Conservation (phyloP, 92 coral and sea anemone genomes). For the Desmophyllum pertusum region DNA sequence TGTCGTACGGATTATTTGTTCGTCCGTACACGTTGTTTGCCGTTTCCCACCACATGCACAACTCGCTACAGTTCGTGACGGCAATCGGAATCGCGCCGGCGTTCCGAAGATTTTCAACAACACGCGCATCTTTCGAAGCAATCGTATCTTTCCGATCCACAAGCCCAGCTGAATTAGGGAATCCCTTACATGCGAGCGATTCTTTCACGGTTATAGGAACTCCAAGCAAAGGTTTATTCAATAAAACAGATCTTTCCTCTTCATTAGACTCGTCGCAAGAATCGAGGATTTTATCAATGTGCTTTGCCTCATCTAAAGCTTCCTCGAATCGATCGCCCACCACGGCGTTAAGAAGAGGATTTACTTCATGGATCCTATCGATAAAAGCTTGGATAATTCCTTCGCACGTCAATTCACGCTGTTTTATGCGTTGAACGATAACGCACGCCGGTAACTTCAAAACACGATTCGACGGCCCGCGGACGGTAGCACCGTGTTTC, state of each 20-base stretch:
- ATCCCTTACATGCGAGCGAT: constrained; percentile 72
- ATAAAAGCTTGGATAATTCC: constrained; percentile 54
- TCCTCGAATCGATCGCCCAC: constrained; percentile 74
- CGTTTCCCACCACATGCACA: constrained; percentile 95
- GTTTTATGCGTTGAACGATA: constrained; percentile 56
- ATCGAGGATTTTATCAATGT: constrained; percentile 68
- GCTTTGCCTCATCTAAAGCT: constrained; percentile 72
- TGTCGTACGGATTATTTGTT: constrained; percentile 79
- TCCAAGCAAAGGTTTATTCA: constrained; percentile 73
- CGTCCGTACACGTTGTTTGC: constrained; percentile 79
- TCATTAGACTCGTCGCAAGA: constrained; percentile 19
- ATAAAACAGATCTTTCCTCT: constrained; percentile 54
- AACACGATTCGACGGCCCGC: constrained; percentile 48
- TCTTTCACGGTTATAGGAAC: constrained; percentile 82
- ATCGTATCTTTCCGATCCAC: constrained; percentile 70
- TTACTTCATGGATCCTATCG: constrained; percentile 71
- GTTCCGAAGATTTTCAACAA: constrained; percentile 67
- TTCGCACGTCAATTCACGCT: constrained; percentile 57
- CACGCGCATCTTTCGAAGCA: constrained; percentile 66
- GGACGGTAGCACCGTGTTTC: constrained; percentile 43
- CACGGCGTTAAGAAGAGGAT: constrained; percentile 74
- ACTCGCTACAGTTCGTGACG: constrained; percentile 89
- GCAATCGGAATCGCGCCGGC: constrained; percentile 88
- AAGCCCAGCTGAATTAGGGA: constrained; percentile 77
- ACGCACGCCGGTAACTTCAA: constrained; percentile 57